These are phyloP conservation scores for Enteromius paludinosus DNA, from an alignment of 2,797 vertebrate genomes.

Conservation along the genomic window DNA sequence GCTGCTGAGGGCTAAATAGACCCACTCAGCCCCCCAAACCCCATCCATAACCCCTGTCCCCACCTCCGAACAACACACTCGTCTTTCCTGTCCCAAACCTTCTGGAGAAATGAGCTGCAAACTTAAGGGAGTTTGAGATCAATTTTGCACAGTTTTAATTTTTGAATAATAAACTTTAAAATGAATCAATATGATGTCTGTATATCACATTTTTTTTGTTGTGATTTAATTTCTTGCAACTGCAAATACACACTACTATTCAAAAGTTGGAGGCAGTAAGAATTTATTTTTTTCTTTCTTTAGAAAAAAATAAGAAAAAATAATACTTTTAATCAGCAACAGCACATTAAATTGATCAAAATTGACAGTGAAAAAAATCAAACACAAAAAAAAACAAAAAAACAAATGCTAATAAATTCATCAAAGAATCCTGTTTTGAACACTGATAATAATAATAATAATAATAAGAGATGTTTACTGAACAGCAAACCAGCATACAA, in stretches of 20 bases:
- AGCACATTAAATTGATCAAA: neutral
- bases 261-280: neutral
- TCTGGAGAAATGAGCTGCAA: neutral
- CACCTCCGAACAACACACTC: constrained; percentile 18
- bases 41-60: constrained; percentile 62
- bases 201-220: neutral
- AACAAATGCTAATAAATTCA: neutral
- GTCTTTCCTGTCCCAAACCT: constrained; percentile 12
- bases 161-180: neutral
- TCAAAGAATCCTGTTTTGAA: neutral
- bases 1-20: constrained; percentile 78
- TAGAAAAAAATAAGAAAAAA: neutral
- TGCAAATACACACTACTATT: neutral
- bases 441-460: neutral
- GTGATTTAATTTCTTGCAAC: neutral
- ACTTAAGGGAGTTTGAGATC: neutral
- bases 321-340: no score
- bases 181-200: no score
- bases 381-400: no score
- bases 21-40: constrained; percentile 77
- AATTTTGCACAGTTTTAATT: neutral
- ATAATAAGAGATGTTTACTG: neutral
- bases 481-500: neutral
- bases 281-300: neutral
- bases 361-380: neutral